A percentile compares a stretch with the other conserved stretches of the same genome.
Evolutionary conservation across 2,113 vertebrate species (phyloP).

Genomic region (Phoxinus phoxinus): DNA sequence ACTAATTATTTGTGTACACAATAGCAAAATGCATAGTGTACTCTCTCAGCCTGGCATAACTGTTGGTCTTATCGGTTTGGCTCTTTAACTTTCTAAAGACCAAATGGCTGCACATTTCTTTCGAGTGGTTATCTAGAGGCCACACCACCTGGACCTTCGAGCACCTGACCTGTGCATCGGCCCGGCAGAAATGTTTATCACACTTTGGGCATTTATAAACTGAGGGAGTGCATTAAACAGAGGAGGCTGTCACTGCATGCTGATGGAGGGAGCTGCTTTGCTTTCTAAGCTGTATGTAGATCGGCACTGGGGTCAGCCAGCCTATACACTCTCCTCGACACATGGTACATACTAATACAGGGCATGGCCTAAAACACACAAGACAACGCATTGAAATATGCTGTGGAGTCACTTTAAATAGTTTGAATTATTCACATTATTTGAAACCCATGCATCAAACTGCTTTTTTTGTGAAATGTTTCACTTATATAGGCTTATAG

Average conservation of each 20-base stretch:
- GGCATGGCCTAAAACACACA: background rate
- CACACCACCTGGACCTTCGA: background rate
- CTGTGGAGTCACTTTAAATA: background rate
- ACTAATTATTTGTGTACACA: background rate
- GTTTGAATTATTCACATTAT: background rate
- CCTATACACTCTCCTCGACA: conserved; percentile 63
- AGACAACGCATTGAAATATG: background rate
- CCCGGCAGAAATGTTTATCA: conserved; percentile 76
- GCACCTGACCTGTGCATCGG: conserved; percentile 66
- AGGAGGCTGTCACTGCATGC: conserved; percentile 74
- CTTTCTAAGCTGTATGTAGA: conserved; percentile 73
- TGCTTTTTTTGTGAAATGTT: no score
- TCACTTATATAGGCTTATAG: no score
- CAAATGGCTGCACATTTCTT: background rate
- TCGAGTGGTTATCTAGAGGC: conserved; percentile 36
- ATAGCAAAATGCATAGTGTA: background rate
- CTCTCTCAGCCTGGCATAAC: background rate
- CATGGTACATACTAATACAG: conserved; percentile 68
- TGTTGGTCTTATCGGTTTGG: background rate
- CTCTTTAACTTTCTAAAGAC: background rate
- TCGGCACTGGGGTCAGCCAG: conserved; percentile 69
- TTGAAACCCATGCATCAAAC: no score
- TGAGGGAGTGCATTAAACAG: conserved; percentile 79
- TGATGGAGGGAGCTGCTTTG: conserved; percentile 74
- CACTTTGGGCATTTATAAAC: conserved; percentile 77